Evolutionary conservation across 2,888 invertebrate species (phyloP).

Genomic region (Melieria crassipennis): DNA sequence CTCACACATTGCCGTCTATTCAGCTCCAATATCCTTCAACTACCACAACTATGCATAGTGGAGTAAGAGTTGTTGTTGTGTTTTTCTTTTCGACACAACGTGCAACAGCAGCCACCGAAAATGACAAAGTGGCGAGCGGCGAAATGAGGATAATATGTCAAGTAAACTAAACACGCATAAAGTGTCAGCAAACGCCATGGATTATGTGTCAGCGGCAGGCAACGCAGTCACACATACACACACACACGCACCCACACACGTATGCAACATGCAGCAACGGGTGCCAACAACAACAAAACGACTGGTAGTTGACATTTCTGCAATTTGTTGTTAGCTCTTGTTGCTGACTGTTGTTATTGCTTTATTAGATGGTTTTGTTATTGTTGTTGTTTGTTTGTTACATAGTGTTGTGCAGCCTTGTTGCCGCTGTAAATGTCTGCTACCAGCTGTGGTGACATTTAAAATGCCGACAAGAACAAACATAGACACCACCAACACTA

Average conservation of each 20-base stretch:
- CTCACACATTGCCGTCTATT: too few relatives aligned
- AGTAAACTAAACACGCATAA: conserved; percentile 29
- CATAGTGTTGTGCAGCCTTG: too few relatives aligned
- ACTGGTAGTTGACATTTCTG: background rate
- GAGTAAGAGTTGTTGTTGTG: too few relatives aligned
- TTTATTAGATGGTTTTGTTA: background rate
- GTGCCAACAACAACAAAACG: background rate
- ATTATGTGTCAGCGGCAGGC: background rate
- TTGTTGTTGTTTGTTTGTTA: too few relatives aligned
- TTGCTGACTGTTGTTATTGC: conserved; percentile 1
- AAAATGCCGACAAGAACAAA: too few relatives aligned
- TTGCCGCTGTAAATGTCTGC: too few relatives aligned
- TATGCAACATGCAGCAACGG: background rate
- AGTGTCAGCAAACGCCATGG: conserved; percentile 1
- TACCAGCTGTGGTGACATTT: too few relatives aligned
- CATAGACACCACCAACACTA: too few relatives aligned
- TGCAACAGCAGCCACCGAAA: conserved; percentile 31
- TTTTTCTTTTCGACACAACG: conserved; percentile 19
- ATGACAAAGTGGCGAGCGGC: conserved; percentile 43
- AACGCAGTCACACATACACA: background rate
- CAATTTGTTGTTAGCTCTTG: background rate
- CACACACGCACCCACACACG: background rate
- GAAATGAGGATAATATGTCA: conserved; percentile 42
- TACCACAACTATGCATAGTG: too few relatives aligned
- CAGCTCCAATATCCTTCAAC: too few relatives aligned